A percentile compares a stretch with the other conserved stretches of the same genome.
Evolutionary conservation across 2,113 vertebrate species (phyloP).

Genomic region (Puntigrus tetrazona): DNA sequence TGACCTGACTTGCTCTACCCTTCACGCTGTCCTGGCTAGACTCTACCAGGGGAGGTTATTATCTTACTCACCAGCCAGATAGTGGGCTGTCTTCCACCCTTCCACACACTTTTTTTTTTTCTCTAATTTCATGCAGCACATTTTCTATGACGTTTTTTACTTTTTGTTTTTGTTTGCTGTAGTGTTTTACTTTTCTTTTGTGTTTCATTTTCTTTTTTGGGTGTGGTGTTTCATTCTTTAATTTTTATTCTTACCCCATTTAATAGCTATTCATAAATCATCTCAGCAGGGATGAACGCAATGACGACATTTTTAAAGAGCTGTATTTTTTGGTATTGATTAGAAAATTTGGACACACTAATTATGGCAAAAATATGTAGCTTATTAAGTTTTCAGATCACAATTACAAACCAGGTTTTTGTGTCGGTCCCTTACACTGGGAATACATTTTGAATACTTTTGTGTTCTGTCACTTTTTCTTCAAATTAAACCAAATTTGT

Average conservation of each 20-base stretch:
- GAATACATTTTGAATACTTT: background rate
- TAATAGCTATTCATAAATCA: background rate
- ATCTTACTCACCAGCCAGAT: conserved; percentile 38
- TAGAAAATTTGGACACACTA: background rate
- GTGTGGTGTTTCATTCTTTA: no score
- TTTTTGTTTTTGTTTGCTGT: background rate
- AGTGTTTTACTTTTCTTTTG: background rate
- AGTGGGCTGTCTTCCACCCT: conserved; percentile 26
- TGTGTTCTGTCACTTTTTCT: background rate
- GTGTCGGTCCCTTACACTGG: background rate
- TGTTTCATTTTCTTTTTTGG: background rate
- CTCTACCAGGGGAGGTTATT: conserved; percentile 56
- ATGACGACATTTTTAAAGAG: background rate
- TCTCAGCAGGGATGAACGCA: background rate
- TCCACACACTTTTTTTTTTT: background rate
- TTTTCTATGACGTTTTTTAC: background rate
- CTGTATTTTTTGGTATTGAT: background rate
- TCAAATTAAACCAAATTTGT: no score
- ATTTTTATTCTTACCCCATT: background rate
- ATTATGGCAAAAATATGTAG: background rate
- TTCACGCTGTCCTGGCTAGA: conserved; percentile 35
- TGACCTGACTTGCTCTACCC: conserved; percentile 11
- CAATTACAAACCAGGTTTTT: background rate
- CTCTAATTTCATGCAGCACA: background rate
- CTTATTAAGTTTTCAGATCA: background rate